Conservation (phyloP, 2,113 vertebrate species). For the Gymnobelideus leadbeateri region DNA sequence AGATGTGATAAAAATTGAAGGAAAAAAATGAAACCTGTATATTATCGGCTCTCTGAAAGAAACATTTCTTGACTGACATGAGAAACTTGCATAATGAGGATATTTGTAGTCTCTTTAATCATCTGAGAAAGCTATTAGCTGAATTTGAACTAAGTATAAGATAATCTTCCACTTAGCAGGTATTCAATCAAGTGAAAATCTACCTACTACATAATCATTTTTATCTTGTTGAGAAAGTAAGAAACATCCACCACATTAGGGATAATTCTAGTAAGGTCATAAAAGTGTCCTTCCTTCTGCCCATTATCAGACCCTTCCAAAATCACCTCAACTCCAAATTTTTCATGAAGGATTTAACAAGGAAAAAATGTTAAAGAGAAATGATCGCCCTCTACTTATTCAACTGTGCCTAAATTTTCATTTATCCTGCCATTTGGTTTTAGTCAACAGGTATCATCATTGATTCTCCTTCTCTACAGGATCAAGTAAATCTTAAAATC, state of each 20-base stretch:
- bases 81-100: slow-evolving; percentile 11
- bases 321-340: neutral
- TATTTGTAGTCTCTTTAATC: slow-evolving; percentile 28
- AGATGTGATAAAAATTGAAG: neutral
- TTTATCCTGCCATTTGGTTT: too few relatives aligned
- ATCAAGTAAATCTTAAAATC: neutral
- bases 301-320: slow-evolving; percentile 6
- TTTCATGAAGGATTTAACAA: neutral
- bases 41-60: neutral
- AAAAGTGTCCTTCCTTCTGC: neutral
- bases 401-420: too few relatives aligned
- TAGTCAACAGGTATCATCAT: too few relatives aligned
- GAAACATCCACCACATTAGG: neutral
- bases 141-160: slow-evolving; percentile 30
- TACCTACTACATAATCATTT: slow-evolving; percentile 16
- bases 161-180: slow-evolving; percentile 44
- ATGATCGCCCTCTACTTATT: neutral
- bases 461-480: neutral
- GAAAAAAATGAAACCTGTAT: neutral
- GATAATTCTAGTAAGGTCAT: neutral
- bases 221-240: slow-evolving; percentile 30
- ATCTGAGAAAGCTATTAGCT: slow-evolving; percentile 24
- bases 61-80: neutral
- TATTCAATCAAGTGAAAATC: slow-evolving; percentile 45
- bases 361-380: slow-evolving; percentile 6